A percentile compares a stretch with the other conserved stretches of the same genome.
phyloP scores from a whole-genome alignment of 2,888 invertebrate genomes.

The Timandra comae region DNA sequence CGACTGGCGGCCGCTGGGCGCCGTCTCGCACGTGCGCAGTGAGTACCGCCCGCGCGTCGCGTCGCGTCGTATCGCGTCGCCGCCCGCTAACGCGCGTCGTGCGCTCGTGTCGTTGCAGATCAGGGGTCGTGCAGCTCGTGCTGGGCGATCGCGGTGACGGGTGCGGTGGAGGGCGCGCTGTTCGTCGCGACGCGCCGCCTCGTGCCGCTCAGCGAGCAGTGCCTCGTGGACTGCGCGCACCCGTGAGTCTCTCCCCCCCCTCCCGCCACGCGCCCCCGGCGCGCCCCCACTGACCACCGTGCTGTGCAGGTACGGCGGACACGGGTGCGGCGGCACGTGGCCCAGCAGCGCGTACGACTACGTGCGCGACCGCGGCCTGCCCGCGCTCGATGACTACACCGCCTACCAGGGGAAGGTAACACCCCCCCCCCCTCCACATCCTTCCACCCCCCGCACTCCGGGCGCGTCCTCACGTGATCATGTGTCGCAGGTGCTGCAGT shows the following conservation, averaged over 20 bases:
- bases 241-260: conserved; percentile 30
- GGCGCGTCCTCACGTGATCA: conserved; percentile 27
- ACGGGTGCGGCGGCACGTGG: conserved; percentile 57
- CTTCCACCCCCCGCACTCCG: not conserved
- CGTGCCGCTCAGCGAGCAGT: conserved; percentile 54
- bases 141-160: conserved; percentile 65
- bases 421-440: not conserved
- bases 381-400: conserved; percentile 44
- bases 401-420: conserved; percentile 41
- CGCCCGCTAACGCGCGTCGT: not conserved
- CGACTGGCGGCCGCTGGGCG: conserved; percentile 60
- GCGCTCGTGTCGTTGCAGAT: conserved; percentile 27
- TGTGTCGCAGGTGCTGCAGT: conserved; percentile 15
- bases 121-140: conserved; percentile 54
- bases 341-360: conserved; percentile 55
- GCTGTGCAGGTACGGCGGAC: conserved; percentile 39
- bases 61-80: not conserved
- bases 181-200: conserved; percentile 46
- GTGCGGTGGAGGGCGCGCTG: conserved; percentile 63
- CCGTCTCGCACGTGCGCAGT: conserved; percentile 1
- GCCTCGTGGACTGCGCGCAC: conserved; percentile 58
- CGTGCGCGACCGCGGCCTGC: conserved; percentile 43
- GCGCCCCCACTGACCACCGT: no score
- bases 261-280: no score
- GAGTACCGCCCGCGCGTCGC: not conserved